Percentiles rank a stretch among this genome's conserved stretches.
Evolutionary conservation across 2,888 invertebrate genomes (phyloP).

Genomic region (Chloroclystis v-ata): DNA sequence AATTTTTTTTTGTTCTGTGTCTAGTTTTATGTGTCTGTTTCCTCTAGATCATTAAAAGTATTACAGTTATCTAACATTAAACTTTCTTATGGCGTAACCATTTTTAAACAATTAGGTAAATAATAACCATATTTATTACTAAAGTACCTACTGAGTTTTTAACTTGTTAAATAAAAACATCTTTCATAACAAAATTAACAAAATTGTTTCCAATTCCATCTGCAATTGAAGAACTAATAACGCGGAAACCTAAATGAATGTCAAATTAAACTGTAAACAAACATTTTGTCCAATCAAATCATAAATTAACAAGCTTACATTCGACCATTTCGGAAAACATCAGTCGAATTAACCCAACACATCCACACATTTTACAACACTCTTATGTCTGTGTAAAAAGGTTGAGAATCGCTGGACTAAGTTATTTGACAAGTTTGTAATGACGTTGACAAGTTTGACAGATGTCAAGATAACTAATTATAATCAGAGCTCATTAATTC

Average conservation of each 20-base stretch:
- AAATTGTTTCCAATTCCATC: too few relatives aligned
- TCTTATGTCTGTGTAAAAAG: background rate
- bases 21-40: too few relatives aligned
- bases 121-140: too few relatives aligned
- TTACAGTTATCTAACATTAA: too few relatives aligned
- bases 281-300: constrained; percentile 5
- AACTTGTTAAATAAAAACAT: background rate
- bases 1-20: too few relatives aligned
- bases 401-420: background rate
- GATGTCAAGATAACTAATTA: constrained; percentile 63
- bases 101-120: too few relatives aligned
- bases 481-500: constrained; percentile 40
- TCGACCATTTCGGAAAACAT: constrained; percentile 10
- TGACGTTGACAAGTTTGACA: constrained; percentile 56
- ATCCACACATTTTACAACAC: background rate
- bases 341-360: background rate
- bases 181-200: background rate
- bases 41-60: too few relatives aligned
- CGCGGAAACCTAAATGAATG: background rate
- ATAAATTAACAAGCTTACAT: constrained; percentile 1
- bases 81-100: too few relatives aligned
- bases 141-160: too few relatives aligned
- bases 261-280: constrained; percentile 1
- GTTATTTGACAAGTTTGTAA: constrained; percentile 1
- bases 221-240: too few relatives aligned